phyloP scores from a whole-genome alignment of 2,797 vertebrate genomes.

The Emydoidea blandingii region DNA sequence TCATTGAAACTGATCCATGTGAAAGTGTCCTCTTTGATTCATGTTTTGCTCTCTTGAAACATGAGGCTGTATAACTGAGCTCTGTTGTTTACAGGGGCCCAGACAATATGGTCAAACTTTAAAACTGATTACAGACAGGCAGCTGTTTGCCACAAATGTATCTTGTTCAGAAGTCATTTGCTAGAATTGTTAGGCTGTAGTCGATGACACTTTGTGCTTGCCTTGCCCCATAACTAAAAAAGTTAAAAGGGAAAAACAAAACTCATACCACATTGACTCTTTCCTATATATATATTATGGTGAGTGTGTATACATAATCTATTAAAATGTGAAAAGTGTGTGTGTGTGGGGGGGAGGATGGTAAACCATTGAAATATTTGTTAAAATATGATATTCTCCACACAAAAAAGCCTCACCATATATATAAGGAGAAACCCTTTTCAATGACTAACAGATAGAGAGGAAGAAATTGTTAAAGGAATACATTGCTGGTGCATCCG shows the following conservation, averaged over 20 bases:
- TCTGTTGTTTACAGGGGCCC: background rate
- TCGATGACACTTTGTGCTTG: background rate
- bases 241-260: background rate
- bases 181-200: background rate
- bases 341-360: background rate
- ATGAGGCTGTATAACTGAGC: rapidly evolving
- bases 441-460: background rate
- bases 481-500: background rate
- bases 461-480: background rate
- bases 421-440: background rate
- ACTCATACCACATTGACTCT: background rate
- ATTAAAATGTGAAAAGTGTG: background rate
- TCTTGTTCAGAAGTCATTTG: background rate
- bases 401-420: background rate
- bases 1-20: background rate
- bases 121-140: constrained; percentile 19
- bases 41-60: background rate
- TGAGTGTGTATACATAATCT: background rate
- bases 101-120: background rate
- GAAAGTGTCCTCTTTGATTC: rapidly evolving
- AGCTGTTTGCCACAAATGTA: constrained; percentile 13
- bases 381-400: background rate
- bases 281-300: background rate
- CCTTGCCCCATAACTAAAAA: background rate
- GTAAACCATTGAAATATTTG: background rate